Percentiles rank a stretch among this genome's conserved stretches.
phyloP scores from a whole-genome alignment of 2,797 vertebrate species.

The Centroberyx gerrardi region DNA sequence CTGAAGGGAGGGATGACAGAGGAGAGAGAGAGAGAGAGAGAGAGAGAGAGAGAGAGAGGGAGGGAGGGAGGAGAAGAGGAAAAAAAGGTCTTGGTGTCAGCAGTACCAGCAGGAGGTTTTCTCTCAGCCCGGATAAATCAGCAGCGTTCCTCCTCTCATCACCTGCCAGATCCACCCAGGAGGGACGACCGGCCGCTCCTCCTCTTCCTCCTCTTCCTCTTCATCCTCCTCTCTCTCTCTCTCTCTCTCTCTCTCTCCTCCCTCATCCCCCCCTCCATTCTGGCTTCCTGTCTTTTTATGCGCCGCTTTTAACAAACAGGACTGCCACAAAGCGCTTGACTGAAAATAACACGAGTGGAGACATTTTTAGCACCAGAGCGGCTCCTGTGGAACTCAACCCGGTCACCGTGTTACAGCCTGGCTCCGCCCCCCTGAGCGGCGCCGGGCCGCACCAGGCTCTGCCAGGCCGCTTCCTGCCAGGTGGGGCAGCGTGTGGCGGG shows the following conservation, averaged over 20 bases:
- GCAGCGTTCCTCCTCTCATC: constrained; percentile 67
- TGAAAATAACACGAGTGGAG: constrained; percentile 18
- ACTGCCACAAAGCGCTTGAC: neutral
- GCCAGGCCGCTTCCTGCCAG: constrained; percentile 42
- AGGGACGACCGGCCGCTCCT: constrained; percentile 6
- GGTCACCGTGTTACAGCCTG: neutral
- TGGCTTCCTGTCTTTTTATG: neutral
- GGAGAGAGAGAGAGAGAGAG: neutral
- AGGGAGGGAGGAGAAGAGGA: neutral
- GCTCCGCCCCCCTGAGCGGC: constrained; percentile 4
- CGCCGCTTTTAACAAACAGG: neutral
- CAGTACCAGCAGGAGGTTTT: constrained; percentile 40
- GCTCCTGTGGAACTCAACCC: constrained; percentile 1
- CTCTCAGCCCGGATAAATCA: constrained; percentile 58
- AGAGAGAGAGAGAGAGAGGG: neutral
- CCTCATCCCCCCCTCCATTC: neutral
- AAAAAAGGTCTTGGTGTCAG: constrained; percentile 47
- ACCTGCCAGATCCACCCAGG: constrained; percentile 63
- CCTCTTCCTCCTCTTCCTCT: neutral
- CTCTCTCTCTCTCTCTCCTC: neutral
- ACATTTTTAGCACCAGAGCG: neutral
- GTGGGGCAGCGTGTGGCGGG: constrained; percentile 25
- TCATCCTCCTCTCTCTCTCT: neutral
- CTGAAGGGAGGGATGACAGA: neutral
- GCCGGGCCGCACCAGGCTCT: neutral